These are phyloP conservation scores for Crotalus horridus DNA, from an alignment of 2,113 vertebrate species.

Conservation along the genomic window DNA sequence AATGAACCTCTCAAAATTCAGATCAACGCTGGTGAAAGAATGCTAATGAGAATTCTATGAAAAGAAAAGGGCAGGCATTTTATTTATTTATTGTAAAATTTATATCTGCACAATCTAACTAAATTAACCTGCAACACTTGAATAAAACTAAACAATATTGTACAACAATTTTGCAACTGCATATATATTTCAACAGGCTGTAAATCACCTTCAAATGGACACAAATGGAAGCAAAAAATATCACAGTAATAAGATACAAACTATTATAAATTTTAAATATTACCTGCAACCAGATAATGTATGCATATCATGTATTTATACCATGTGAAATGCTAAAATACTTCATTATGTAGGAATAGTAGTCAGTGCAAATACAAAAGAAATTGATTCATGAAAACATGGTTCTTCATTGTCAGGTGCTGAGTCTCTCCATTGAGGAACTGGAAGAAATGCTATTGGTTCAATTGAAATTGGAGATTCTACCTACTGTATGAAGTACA, in stretches of 20 bases:
- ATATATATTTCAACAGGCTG: neutral
- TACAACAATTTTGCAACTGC: slow-evolving; percentile 13
- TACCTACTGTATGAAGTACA: neutral
- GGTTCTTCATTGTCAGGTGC: neutral
- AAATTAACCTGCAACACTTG: neutral
- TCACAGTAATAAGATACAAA: neutral
- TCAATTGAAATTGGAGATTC: neutral
- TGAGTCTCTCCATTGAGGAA: neutral
- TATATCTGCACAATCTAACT: neutral
- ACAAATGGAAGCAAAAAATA: slow-evolving; percentile 6
- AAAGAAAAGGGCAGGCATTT: neutral
- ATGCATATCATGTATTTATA: neutral
- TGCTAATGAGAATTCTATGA: no score
- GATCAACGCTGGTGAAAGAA: no score
- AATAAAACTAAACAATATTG: neutral
- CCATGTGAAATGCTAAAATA: neutral
- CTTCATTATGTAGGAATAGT: neutral
- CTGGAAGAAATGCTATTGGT: neutral
- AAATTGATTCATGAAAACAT: slow-evolving; percentile 1
- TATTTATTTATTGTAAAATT: neutral
- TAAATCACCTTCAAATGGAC: neutral
- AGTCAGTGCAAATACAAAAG: slow-evolving; percentile 13
- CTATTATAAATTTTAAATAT: neutral
- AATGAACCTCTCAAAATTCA: no score
- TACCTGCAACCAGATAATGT: neutral